phyloP scores from a whole-genome alignment of 2,797 vertebrate genomes.

The Decapterus maruadsi region DNA sequence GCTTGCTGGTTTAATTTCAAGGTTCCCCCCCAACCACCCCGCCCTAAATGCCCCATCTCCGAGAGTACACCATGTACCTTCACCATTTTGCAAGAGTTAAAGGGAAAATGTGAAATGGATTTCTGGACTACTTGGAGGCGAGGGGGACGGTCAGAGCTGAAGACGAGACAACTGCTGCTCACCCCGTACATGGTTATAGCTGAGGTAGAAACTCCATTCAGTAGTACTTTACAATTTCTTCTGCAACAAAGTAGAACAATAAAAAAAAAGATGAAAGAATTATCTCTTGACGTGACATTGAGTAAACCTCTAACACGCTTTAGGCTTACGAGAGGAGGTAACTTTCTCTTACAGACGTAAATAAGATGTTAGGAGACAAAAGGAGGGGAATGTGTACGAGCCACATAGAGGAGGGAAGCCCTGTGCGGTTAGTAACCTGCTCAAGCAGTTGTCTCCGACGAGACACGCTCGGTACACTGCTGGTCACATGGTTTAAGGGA shows the following conservation, averaged over 20 bases:
- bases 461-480: conserved; percentile 45
- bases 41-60: conserved; percentile 64
- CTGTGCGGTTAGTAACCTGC: conserved; percentile 69
- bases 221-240: not conserved
- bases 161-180: conserved; percentile 33
- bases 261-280: conserved; percentile 14
- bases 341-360: conserved; percentile 31
- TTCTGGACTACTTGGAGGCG: conserved; percentile 54
- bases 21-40: conserved; percentile 34
- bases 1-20: conserved; percentile 44
- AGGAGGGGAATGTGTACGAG: conserved; percentile 30
- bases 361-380: conserved; percentile 36
- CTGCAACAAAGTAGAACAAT: not conserved
- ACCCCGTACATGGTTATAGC: not conserved
- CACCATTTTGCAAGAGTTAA: conserved; percentile 68
- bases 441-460: conserved; percentile 62
- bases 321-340: not conserved
- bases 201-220: not conserved
- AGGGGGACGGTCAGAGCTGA: conserved; percentile 20
- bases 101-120: conserved; percentile 83
- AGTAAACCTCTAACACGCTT: conserved; percentile 23
- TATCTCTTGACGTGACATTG: not conserved
- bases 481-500: conserved; percentile 84
- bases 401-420: conserved; percentile 48
- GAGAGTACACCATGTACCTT: conserved; percentile 80